phyloP scores from a whole-genome alignment of 1,140 invertebrate genomes.

The Berghia stephanieae region DNA sequence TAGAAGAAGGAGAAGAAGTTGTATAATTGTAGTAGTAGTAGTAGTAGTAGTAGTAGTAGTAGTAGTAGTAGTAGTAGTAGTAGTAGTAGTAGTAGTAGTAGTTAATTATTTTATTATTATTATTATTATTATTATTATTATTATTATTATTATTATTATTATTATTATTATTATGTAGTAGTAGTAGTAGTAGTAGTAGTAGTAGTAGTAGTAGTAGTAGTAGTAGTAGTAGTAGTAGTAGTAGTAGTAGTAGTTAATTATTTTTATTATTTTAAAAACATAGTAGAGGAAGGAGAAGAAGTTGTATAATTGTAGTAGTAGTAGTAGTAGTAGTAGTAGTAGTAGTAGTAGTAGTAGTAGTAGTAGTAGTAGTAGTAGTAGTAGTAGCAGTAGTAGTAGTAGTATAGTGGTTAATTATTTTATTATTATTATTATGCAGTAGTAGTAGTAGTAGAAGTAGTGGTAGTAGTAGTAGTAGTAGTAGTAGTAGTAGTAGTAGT shows the following conservation, averaged over 20 bases:
- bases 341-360: constrained; percentile 24
- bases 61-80: constrained; percentile 21
- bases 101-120: no score
- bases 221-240: constrained; percentile 19
- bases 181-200: constrained; percentile 32
- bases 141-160: constrained; percentile 18
- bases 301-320: no score
- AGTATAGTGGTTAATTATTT: no score
- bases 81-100: constrained; percentile 31
- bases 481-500: constrained; percentile 22
- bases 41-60: constrained; percentile 29
- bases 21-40: constrained; percentile 30
- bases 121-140: constrained; percentile 27
- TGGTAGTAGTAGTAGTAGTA: constrained; percentile 15
- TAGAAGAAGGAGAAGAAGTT: no score
- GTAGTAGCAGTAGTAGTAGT: no score
- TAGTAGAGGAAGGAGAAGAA: no score
- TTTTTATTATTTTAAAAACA: no score
- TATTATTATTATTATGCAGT: no score
- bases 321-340: constrained; percentile 19
- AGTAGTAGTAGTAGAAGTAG: no score
- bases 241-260: constrained; percentile 33
- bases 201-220: constrained; percentile 21
- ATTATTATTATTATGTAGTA: no score
- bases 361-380: constrained; percentile 21